Conservation (phyloP, 2,797 vertebrate genomes). For the Brachymystax lenok region DNA sequence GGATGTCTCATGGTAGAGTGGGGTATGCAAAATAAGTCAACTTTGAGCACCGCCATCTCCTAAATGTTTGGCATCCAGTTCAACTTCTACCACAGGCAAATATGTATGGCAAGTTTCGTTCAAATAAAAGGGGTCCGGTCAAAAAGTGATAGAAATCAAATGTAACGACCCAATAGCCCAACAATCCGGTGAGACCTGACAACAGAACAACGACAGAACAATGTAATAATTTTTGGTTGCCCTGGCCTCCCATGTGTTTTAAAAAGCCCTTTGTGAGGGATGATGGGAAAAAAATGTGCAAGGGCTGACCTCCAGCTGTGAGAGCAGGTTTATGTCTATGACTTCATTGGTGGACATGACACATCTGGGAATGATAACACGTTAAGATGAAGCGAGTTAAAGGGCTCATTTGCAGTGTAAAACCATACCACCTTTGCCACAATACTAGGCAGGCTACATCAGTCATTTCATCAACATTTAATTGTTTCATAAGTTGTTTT, state of each 20-base stretch:
- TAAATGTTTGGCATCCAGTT: too few species aligned
- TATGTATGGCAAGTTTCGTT: too few species aligned
- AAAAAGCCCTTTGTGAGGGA: constrained; percentile 22
- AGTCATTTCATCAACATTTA: not conserved
- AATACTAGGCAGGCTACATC: not conserved
- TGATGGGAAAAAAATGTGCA: constrained; percentile 37
- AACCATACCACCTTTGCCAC: constrained; percentile 3
- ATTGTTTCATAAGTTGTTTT: not conserved
- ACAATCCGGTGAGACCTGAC: too few species aligned
- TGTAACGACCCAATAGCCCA: not conserved
- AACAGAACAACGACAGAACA: not conserved
- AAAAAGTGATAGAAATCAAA: not conserved
- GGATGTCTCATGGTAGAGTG: too few species aligned
- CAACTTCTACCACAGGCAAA: too few species aligned
- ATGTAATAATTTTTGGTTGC: not conserved
- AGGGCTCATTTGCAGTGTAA: not conserved
- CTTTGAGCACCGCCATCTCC: too few species aligned
- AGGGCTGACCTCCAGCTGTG: constrained; percentile 46
- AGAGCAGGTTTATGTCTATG: constrained; percentile 45
- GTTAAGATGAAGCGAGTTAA: not conserved
- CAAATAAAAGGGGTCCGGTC: too few species aligned
- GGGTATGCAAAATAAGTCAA: too few species aligned
- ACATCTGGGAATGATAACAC: constrained; percentile 33
- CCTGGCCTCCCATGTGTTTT: not conserved
- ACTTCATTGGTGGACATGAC: constrained; percentile 59